A percentile compares a stretch with the other conserved stretches of the same genome.
These are phyloP conservation scores for Neoseiulus cucumeris DNA, from an alignment of 1,140 invertebrate species.

Conservation along the genomic window DNA sequence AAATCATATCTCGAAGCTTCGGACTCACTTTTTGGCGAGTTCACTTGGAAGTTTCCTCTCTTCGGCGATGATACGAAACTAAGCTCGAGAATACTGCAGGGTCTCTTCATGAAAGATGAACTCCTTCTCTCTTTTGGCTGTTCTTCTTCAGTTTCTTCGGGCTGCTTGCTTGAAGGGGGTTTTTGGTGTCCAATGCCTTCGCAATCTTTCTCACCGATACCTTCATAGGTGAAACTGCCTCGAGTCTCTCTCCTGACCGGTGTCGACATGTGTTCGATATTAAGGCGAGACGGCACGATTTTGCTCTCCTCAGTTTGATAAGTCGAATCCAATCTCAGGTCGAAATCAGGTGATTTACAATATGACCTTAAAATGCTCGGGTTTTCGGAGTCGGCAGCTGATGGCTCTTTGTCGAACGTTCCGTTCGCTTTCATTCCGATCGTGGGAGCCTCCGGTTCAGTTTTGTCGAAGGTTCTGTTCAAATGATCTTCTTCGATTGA, in stretches of 20 bases:
- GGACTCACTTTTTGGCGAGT: background rate
- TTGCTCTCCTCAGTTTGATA: background rate
- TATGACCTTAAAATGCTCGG: background rate
- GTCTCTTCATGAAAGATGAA: background rate
- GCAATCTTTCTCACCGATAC: too few species aligned
- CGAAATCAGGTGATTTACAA: background rate
- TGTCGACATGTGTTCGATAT: too few species aligned
- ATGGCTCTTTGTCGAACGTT: background rate
- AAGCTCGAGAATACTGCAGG: background rate
- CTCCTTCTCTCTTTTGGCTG: too few species aligned
- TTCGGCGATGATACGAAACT: slow-evolving; percentile 3
- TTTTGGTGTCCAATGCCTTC: too few species aligned
- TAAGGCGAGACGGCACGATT: too few species aligned
- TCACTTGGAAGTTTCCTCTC: background rate
- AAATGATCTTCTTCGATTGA: background rate
- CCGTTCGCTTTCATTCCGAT: background rate
- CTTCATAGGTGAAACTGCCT: too few species aligned
- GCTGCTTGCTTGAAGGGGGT: too few species aligned
- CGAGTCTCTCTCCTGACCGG: too few species aligned
- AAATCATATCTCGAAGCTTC: too few species aligned
- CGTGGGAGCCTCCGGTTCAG: background rate
- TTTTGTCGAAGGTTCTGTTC: background rate
- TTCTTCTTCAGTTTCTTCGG: too few species aligned
- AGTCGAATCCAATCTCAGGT: background rate
- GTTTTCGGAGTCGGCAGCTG: background rate